Evolutionary conservation across 2,888 invertebrate species (phyloP).

Genomic region (Blastobasis lacticolella): DNA sequence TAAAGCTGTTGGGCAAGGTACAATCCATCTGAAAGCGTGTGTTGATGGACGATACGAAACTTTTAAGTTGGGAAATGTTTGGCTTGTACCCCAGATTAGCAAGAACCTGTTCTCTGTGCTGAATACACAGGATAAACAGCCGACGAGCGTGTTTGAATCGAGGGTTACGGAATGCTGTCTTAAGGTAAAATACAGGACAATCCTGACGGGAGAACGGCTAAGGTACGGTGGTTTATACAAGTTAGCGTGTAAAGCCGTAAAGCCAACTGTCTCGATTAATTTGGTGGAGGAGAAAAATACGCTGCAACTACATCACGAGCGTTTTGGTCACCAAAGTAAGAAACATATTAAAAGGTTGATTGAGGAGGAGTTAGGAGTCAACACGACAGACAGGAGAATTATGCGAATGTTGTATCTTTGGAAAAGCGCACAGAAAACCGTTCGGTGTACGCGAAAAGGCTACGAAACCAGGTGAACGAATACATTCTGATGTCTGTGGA

Average conservation of each 20-base stretch:
- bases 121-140: neutral
- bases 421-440: slow-evolving; percentile 6
- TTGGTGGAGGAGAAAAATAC: neutral
- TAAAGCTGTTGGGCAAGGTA: slow-evolving; percentile 1
- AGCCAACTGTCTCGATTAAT: neutral
- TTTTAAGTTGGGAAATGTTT: too few species aligned
- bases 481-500: slow-evolving; percentile 9
- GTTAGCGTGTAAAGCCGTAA: neutral
- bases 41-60: too few species aligned
- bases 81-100: too few species aligned
- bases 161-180: neutral
- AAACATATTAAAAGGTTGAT: slow-evolving; percentile 4
- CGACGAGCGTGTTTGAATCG: slow-evolving; percentile 1
- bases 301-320: slow-evolving; percentile 6
- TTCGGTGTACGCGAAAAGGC: slow-evolving; percentile 9
- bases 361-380: slow-evolving; percentile 8
- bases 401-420: slow-evolving; percentile 12
- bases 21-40: neutral
- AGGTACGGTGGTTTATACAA: slow-evolving; percentile 3
- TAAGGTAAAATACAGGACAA: neutral
- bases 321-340: slow-evolving; percentile 9
- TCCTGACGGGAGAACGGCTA: slow-evolving; percentile 1
- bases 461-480: too few species aligned
- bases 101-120: slow-evolving; percentile 7
- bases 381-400: neutral